These are phyloP conservation scores for Drosophila melanosoma DNA, from an alignment of 2,888 invertebrate genomes.

Conservation along the genomic window DNA sequence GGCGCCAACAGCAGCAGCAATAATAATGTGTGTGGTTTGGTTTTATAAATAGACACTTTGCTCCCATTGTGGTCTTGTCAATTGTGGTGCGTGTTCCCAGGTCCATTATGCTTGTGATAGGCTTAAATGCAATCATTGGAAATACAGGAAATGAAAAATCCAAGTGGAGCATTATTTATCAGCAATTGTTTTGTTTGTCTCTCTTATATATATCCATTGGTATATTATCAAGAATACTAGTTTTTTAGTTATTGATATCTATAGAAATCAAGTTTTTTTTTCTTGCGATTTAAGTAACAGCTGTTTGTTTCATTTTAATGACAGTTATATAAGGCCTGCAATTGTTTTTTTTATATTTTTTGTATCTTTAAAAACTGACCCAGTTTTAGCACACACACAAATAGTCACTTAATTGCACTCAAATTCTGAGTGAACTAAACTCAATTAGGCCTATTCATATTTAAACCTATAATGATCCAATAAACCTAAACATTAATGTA, in stretches of 20 bases:
- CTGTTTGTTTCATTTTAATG: not conserved
- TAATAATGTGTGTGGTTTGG: slow-evolving; percentile 54
- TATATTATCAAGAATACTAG: slow-evolving; percentile 43
- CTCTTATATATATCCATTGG: not conserved
- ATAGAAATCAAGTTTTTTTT: slow-evolving; percentile 32
- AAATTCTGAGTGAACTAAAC: not conserved
- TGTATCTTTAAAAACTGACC: slow-evolving; percentile 30
- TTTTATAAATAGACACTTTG: slow-evolving; percentile 69
- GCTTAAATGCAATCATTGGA: slow-evolving; percentile 22
- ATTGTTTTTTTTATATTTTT: not conserved
- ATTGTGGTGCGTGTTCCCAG: slow-evolving; percentile 44
- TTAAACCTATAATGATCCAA: not conserved
- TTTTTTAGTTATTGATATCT: slow-evolving; percentile 31
- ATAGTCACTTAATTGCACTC: not conserved
- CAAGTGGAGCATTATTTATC: slow-evolving; percentile 21
- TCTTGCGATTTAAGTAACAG: slow-evolving; percentile 3
- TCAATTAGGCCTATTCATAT: not conserved
- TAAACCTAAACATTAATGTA: not conserved
- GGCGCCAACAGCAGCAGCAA: slow-evolving; percentile 71
- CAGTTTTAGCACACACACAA: slow-evolving; percentile 17
- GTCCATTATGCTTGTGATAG: slow-evolving; percentile 26
- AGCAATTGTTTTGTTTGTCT: slow-evolving; percentile 17
- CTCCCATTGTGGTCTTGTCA: slow-evolving; percentile 64
- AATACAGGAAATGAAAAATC: slow-evolving; percentile 54
- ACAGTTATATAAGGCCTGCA: slow-evolving; percentile 38